Evolutionary conservation across 2,113 vertebrate species (phyloP).

Genomic region (Oreotrochilus melanogaster): DNA sequence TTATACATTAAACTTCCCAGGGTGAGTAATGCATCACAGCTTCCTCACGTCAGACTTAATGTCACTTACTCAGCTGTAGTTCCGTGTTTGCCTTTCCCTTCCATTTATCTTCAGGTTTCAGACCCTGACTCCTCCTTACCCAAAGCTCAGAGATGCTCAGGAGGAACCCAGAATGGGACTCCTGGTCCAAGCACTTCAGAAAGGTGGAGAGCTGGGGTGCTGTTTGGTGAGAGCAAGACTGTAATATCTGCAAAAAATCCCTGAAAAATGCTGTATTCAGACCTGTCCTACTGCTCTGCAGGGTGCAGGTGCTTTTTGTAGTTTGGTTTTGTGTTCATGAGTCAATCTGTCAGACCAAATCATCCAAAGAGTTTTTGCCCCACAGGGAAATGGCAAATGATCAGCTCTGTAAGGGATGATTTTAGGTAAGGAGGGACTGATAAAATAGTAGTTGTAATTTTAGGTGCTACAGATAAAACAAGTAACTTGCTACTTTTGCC

Average conservation of each 20-base stretch:
- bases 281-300: fast-evolving
- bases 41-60: constrained; percentile 61
- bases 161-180: not conserved
- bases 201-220: not conserved
- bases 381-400: not conserved
- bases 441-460: not conserved
- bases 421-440: not conserved
- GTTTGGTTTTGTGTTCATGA: not conserved
- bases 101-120: constrained; percentile 11
- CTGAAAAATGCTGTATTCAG: not conserved
- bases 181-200: fast-evolving
- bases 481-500: not conserved
- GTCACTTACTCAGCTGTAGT: constrained; percentile 45
- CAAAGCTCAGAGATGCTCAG: not conserved
- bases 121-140: not conserved
- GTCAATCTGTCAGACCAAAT: not conserved
- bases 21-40: constrained; percentile 76
- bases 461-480: constrained; percentile 12
- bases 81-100: constrained; percentile 47
- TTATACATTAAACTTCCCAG: constrained; percentile 78
- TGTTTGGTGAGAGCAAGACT: fast-evolving
- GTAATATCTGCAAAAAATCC: not conserved
- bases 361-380: not conserved
- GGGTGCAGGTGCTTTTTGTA: not conserved
- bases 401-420: not conserved